Evolutionary conservation across 2,113 vertebrate genomes (phyloP), one percentile per base, ranked within the genome.

Genomic region (Bubo bubo): DNA sequence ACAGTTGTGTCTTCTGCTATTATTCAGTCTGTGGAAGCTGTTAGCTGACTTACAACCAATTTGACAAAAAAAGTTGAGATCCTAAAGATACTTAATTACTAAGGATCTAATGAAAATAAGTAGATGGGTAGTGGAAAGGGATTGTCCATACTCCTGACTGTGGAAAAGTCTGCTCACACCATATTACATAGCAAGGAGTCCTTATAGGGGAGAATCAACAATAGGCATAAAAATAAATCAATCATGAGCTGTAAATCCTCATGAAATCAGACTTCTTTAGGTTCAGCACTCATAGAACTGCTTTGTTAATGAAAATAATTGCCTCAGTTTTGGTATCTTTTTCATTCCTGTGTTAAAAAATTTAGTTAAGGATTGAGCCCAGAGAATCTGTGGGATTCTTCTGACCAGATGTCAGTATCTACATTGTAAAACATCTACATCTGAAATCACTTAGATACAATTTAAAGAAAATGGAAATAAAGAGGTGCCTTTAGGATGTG

Each of bases 401-500:
- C 32, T 66, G 67, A 58, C 32, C 32, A 67, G 30, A 30, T 84
- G 19, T 62, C 28, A 70, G 34, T 55, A 80, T 30, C 37, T 59
- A 14, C 17, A 71, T 28, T 67, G 23, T 45, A 70, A 80, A 37
- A 84, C 20, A 28, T 58, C 35, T 53, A 37, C 52, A 32, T 85
- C 30, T 94, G 80, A 84, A 91, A 89, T 87, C 1, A 3, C 52
- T 86, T 68, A 19, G 17, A 66, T 75, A 87, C 30, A 67, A 4
- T 87, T 79, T 60, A 72, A 89, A 94, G 52, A 47, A 74, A 95
- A 67, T 77, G 73, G 75, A 86, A 92, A 83, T 56, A 49, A 87
- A 91, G 53, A 91, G 30, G 21, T 68, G 30, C 41, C 53, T 64
- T 80, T 67, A 94, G 60, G 52, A 60, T 82, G 60, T 72, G 52